phyloP scores from a whole-genome alignment of 2,888 invertebrate species.

The Anthrax anthrax region DNA sequence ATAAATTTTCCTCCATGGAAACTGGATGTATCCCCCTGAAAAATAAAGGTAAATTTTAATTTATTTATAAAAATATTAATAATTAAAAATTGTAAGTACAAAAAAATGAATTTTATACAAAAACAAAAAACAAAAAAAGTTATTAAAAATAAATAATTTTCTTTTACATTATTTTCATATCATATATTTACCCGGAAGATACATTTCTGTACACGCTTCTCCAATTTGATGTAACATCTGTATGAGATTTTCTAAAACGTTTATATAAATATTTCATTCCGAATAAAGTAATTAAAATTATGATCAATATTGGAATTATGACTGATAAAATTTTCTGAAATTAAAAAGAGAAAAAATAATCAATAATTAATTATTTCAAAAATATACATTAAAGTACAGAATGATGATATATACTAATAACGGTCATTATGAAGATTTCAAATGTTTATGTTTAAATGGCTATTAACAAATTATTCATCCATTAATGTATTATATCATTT shows the following conservation, averaged over 20 bases:
- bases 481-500: too few species aligned
- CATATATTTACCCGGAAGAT: conserved; percentile 14
- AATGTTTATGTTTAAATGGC: too few species aligned
- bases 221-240: conserved; percentile 10
- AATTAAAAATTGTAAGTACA: neutral
- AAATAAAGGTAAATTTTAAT: neutral
- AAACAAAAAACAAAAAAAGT: too few species aligned
- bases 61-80: neutral
- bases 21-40: conserved; percentile 12
- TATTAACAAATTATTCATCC: too few species aligned
- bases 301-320: conserved; percentile 2
- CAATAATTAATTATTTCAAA: too few species aligned
- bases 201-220: conserved; percentile 17
- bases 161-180: too few species aligned
- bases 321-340: neutral
- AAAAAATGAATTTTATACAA: too few species aligned
- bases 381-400: too few species aligned
- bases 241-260: neutral
- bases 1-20: conserved; percentile 41
- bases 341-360: too few species aligned
- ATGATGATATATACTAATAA: too few species aligned
- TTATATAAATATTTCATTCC: conserved; percentile 4
- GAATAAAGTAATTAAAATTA: conserved; percentile 1
- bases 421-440: too few species aligned
- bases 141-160: too few species aligned